These are phyloP conservation scores for Ariopsis seemanni DNA, from an alignment of 2,113 vertebrate species.

Conservation along the genomic window DNA sequence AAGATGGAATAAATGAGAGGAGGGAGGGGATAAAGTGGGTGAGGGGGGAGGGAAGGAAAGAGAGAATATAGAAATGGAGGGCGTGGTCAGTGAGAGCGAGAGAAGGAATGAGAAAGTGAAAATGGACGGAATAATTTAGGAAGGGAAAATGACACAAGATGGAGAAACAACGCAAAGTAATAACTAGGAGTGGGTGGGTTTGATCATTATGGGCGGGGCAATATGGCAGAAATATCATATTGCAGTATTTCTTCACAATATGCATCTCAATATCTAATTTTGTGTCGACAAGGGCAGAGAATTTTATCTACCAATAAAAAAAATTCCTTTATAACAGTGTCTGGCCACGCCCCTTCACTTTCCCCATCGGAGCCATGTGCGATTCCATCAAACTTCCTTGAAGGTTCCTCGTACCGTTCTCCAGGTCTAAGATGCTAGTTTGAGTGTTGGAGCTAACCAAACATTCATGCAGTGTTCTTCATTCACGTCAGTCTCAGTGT, in stretches of 20 bases:
- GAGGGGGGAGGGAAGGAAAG: background rate
- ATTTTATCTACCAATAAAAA: background rate
- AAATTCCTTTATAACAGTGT: background rate
- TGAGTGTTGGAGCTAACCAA: no score
- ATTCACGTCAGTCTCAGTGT: no score
- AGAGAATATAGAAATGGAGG: background rate
- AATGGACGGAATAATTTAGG: no score
- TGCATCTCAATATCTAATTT: background rate
- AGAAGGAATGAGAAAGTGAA: background rate
- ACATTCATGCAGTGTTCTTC: no score
- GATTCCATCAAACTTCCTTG: background rate
- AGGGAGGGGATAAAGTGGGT: slow-evolving; percentile 5
- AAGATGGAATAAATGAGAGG: background rate
- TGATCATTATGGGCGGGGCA: background rate
- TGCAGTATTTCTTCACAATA: background rate
- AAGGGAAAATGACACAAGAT: background rate
- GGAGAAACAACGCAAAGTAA: background rate
- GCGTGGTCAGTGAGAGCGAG: background rate
- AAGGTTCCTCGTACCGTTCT: background rate
- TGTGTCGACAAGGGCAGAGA: no score
- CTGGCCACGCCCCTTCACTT: background rate
- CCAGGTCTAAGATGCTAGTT: no score
- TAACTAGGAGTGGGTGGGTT: background rate
- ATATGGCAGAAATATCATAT: background rate
- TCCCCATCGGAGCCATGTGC: background rate